A percentile compares a stretch with the other conserved stretches of the same genome.
Evolutionary conservation across 2,113 vertebrate species (phyloP).

Genomic region (Cygnus atratus): DNA sequence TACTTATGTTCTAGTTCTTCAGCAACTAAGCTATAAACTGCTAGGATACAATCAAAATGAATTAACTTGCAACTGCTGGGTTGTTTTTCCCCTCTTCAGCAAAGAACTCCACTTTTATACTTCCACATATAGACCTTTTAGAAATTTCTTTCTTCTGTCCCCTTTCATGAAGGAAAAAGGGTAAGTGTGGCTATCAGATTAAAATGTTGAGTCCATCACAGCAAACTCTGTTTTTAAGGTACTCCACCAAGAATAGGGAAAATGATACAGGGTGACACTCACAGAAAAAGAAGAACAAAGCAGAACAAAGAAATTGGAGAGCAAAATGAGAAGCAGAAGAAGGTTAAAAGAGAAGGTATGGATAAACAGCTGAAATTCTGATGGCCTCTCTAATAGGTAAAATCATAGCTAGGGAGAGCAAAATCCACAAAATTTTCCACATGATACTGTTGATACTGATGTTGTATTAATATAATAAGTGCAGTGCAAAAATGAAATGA

Average conservation of each 20-base stretch:
- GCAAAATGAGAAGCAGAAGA: not conserved
- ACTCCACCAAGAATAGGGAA: not conserved
- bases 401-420: not conserved
- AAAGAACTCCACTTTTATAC: not conserved
- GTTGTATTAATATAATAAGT: not conserved
- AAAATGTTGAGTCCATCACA: not conserved
- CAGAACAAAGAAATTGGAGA: not conserved
- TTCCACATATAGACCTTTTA: not conserved
- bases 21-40: constrained; percentile 21
- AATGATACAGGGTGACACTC: not conserved
- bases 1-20: not conserved
- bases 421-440: not conserved
- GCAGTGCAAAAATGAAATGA: not conserved
- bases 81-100: not conserved
- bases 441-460: not conserved
- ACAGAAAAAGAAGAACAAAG: not conserved
- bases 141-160: not conserved
- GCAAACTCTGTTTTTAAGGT: not conserved
- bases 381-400: not conserved
- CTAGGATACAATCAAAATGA: constrained; percentile 33
- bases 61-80: not conserved
- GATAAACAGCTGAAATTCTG: not conserved
- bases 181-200: not conserved
- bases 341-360: not conserved
- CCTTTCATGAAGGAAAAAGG: not conserved